These are phyloP conservation scores for Strigamia maritima DNA, from an alignment of 2,888 invertebrate genomes.

Conservation along the genomic window DNA sequence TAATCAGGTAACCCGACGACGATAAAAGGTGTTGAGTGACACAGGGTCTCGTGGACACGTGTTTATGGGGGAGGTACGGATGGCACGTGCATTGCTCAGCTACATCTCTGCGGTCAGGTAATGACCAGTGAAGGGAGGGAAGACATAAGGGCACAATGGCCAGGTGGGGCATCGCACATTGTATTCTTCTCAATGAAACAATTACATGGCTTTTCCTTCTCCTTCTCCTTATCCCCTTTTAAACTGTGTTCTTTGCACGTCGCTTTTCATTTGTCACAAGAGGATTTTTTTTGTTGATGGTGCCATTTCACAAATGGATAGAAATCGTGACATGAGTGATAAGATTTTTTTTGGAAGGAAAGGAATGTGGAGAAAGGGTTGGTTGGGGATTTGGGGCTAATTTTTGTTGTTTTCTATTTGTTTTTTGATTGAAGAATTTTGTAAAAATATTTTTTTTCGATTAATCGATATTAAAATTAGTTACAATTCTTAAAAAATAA, in stretches of 20 bases:
- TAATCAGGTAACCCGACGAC: not conserved
- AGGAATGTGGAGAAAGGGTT: not conserved
- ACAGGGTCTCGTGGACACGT: conserved; percentile 6
- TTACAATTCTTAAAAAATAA: too few relatives aligned
- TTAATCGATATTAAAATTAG: too few relatives aligned
- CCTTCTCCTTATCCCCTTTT: not conserved
- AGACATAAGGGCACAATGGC: not conserved
- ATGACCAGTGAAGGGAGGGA: conserved; percentile 13
- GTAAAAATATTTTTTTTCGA: not conserved
- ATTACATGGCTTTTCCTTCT: not conserved
- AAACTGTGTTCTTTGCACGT: not conserved
- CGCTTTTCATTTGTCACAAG: conserved; percentile 4
- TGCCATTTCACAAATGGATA: conserved; percentile 12
- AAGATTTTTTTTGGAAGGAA: not conserved
- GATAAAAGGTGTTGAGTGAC: conserved; percentile 18
- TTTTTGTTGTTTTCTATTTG: not conserved
- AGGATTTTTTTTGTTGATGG: not conserved
- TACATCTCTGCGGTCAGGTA: conserved; percentile 11
- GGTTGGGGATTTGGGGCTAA: not conserved
- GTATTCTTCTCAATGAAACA: conserved; percentile 1
- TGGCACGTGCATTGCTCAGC: conserved; percentile 9
- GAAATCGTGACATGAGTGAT: not conserved
- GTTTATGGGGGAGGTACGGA: not conserved
- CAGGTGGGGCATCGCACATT: not conserved
- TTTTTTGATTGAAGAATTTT: not conserved